A percentile compares a stretch with the other conserved stretches of the same genome.
Evolutionary conservation across 1,140 invertebrate species (phyloP).

Genomic region (Trachymyrmex cornetzi): DNA sequence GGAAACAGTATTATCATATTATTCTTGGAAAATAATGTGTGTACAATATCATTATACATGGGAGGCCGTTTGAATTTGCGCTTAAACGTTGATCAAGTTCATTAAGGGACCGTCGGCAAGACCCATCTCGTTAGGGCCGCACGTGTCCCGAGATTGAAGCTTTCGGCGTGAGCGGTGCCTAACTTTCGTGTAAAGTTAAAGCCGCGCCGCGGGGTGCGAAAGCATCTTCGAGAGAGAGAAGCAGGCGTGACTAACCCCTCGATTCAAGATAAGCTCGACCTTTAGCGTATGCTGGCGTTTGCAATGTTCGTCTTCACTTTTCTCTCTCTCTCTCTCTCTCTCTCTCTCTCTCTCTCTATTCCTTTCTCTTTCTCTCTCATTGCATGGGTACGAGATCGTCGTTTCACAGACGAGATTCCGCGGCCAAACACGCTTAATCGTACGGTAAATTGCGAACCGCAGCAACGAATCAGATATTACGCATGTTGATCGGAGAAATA

Average conservation of each 20-base stretch:
- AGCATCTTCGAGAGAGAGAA: conserved; percentile 38
- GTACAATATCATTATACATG: conserved; percentile 8
- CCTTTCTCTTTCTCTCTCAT: neutral
- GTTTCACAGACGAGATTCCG: conserved; percentile 45
- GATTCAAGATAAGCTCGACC: conserved; percentile 64
- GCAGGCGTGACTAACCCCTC: conserved; percentile 61
- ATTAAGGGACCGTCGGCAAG: conserved; percentile 41
- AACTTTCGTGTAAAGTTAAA: conserved; percentile 59
- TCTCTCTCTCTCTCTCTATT: neutral
- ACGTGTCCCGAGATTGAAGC: conserved; percentile 46
- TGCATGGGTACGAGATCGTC: conserved; percentile 15
- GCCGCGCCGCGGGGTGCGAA: conserved; percentile 56
- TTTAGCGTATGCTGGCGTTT: conserved; percentile 50
- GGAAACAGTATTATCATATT: conserved; percentile 15
- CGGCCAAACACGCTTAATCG: conserved; percentile 48
- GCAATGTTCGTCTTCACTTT: conserved; percentile 26
- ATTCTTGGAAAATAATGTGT: neutral
- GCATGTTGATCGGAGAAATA: neutral
- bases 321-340: conserved; percentile 12
- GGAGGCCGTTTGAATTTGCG: conserved; percentile 12
- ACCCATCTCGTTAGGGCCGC: conserved; percentile 43
- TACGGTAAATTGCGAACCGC: conserved; percentile 45
- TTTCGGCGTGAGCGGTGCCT: conserved; percentile 47
- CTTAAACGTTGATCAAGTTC: conserved; percentile 48
- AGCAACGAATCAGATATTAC: conserved; percentile 34